Evolutionary conservation across 2,888 invertebrate species (phyloP), one percentile per base, ranked within the genome.

Genomic region (Drosophila pseudotakahashii): DNA sequence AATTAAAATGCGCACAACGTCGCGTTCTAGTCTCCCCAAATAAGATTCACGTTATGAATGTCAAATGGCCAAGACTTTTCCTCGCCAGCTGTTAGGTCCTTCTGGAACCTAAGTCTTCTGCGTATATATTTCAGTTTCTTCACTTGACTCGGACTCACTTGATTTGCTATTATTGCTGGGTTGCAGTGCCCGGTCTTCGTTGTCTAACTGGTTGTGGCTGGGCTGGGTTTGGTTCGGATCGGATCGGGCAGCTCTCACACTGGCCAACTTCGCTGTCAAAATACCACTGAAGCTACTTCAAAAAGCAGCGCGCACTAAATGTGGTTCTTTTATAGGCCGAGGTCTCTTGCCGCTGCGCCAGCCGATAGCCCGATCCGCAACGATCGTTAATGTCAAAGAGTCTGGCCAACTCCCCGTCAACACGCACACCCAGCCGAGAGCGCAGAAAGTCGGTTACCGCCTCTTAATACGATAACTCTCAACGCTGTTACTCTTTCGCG

Each of bases 221-320:
- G 36, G 47, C 39, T 47, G 47, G 23, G 26, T 37, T 48, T 36
- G 30, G 9, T 47, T 47, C 37, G 37, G 23, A 44, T 47, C 37
- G 37, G 23, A 44, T 45, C 37, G 30, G 48, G 42, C 55, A 44
- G 41, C 39, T 55, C 50, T 75, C 70, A 48, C 69, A 88, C 90
- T 83, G 81, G 81, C 80, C 90, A 86, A 89, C 86, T 86, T 73
- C 82, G 78, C 82, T 88, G 89, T 81, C 79, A 78, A 82, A 81
- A 81, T 79, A 87, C 90, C 89, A 91, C 91, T 91, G 91, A 91
- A 86, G 83, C 81, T 80, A 78, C 87, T 83, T 79, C 77, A 76
- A 89, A 91, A 90, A 90, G 81, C 84, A 83, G 79, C 81, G 66
- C 88, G 79, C 76, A 81, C 87, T 85, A 91, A 91, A 91, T 90